Evolutionary conservation across 2,888 invertebrate genomes (phyloP).

Genomic region (Heliconius ismenius): DNA sequence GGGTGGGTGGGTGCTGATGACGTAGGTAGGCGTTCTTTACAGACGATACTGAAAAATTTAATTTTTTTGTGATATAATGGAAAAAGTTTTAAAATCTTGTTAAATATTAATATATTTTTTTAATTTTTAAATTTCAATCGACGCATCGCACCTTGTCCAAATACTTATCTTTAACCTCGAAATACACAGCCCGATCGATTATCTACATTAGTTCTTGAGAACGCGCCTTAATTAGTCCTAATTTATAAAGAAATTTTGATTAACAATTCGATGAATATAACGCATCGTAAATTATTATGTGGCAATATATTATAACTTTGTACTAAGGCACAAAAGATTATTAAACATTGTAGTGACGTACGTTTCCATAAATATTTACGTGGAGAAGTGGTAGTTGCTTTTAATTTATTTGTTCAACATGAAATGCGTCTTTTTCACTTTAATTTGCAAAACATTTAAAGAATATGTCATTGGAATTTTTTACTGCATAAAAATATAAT

Average conservation of each 20-base stretch:
- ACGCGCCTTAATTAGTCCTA: conserved; percentile 43
- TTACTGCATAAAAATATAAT: conserved; percentile 4
- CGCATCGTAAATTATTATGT: neutral
- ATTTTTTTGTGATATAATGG: conserved; percentile 19
- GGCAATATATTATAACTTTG: neutral
- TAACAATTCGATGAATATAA: conserved; percentile 6
- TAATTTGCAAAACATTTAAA: neutral
- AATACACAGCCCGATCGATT: conserved; percentile 76
- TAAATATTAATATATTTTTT: conserved; percentile 39
- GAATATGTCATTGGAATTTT: conserved; percentile 21
- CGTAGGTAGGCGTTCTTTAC: conserved; percentile 18
- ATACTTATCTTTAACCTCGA: conserved; percentile 61
- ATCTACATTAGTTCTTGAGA: conserved; percentile 67
- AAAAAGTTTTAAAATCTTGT: conserved; percentile 20
- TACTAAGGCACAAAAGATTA: conserved; percentile 36
- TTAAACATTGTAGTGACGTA: conserved; percentile 1
- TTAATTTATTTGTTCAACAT: conserved; percentile 19
- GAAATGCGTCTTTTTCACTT: conserved; percentile 16
- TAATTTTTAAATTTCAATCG: conserved; percentile 31
- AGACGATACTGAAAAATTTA: conserved; percentile 21
- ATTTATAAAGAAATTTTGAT: conserved; percentile 14
- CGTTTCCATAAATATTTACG: neutral
- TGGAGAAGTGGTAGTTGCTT: neutral
- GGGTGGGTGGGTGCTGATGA: conserved; percentile 23
- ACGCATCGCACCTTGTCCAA: conserved; percentile 52